Percentiles rank a stretch among this genome's conserved stretches.
Evolutionary conservation across 2,113 vertebrate species (phyloP).

Genomic region (Pterocles burchelli): DNA sequence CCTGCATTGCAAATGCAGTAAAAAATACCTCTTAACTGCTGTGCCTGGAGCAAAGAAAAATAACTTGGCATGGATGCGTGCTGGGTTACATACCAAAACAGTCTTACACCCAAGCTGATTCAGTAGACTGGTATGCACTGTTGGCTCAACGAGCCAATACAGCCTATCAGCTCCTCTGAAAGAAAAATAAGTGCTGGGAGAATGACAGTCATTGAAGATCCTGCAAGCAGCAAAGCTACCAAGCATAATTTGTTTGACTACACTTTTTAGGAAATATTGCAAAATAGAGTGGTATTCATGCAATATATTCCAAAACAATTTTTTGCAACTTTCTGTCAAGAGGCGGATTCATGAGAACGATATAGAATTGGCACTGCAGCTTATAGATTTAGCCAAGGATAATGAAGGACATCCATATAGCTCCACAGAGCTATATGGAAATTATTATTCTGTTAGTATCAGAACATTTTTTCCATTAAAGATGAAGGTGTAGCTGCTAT

Average conservation of each 20-base stretch:
- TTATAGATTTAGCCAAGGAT: not conserved
- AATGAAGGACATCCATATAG: not conserved
- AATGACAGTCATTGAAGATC: not conserved
- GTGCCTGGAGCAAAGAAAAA: constrained; percentile 46
- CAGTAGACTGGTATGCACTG: constrained; percentile 32
- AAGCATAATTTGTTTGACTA: not conserved
- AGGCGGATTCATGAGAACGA: rapidly evolving
- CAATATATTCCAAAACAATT: not conserved
- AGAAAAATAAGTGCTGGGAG: constrained; percentile 3
- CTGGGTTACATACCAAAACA: constrained; percentile 37
- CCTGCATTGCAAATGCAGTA: constrained; percentile 15
- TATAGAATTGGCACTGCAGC: not conserved
- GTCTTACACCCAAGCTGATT: constrained; percentile 48
- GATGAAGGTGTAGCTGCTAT: not conserved
- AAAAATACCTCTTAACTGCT: constrained; percentile 37
- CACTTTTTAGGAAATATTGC: not conserved
- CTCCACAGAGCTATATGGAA: not conserved
- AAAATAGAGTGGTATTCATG: not conserved
- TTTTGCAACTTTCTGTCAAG: not conserved
- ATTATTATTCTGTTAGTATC: not conserved
- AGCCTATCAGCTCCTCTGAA: not conserved
- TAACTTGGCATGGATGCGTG: constrained; percentile 31
- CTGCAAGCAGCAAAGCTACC: not conserved
- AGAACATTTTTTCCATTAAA: not conserved
- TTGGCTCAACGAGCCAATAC: not conserved